phyloP scores from a whole-genome alignment of 1,140 invertebrate genomes.

The Drosophila seguyi region DNA sequence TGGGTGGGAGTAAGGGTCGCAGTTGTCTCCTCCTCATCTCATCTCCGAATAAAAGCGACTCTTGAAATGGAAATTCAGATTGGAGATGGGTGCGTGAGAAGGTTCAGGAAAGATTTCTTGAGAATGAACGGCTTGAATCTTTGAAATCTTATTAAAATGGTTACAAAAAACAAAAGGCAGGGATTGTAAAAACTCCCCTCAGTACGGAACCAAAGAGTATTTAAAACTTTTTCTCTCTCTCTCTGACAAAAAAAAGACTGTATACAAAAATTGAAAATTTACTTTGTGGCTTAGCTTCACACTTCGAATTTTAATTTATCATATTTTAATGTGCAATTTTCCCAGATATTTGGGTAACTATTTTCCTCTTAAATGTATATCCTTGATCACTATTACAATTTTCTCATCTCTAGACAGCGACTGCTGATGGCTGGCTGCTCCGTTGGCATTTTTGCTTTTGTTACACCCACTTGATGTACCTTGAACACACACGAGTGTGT shows the following conservation, averaged over 20 bases:
- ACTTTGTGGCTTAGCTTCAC: background rate
- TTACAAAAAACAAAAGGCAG: background rate
- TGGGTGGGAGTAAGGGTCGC: background rate
- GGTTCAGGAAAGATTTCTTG: background rate
- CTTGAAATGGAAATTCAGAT: slow-evolving; percentile 5
- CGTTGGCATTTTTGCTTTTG: slow-evolving; percentile 70
- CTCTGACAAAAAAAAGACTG: no score
- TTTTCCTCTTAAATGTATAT: background rate
- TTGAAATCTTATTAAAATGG: no score
- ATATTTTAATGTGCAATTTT: background rate
- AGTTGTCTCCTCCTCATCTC: slow-evolving; percentile 1
- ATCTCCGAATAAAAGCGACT: slow-evolving; percentile 6
- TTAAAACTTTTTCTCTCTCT: no score
- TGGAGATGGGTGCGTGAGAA: slow-evolving; percentile 32
- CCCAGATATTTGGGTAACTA: background rate
- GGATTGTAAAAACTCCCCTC: background rate
- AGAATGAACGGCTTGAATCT: background rate
- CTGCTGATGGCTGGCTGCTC: slow-evolving; percentile 37
- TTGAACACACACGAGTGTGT: slow-evolving; percentile 50
- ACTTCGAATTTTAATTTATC: background rate
- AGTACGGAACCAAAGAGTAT: background rate
- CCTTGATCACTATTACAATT: background rate
- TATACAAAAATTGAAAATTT: no score
- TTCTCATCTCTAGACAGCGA: slow-evolving; percentile 16
- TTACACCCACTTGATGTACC: slow-evolving; percentile 80